These are phyloP conservation scores for Percina caprodes DNA, from an alignment of 2,113 vertebrate genomes.

Conservation along the genomic window DNA sequence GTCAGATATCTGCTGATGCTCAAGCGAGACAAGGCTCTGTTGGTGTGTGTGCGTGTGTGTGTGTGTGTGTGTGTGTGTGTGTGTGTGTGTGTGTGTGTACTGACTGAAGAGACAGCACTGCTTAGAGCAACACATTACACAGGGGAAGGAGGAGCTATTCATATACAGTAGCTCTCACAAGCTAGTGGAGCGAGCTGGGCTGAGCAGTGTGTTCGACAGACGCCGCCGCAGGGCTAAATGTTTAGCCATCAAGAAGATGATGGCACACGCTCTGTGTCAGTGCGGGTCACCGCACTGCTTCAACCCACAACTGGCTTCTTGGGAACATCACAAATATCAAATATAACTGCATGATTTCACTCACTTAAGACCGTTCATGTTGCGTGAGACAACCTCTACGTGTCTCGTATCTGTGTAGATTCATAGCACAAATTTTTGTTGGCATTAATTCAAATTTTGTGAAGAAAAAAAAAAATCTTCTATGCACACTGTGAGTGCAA, in stretches of 20 bases:
- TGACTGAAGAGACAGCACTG: slow-evolving; percentile 25
- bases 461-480: neutral
- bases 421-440: neutral
- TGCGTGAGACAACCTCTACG: neutral
- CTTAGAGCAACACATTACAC: slow-evolving; percentile 43
- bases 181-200: slow-evolving; percentile 27
- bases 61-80: no score
- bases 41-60: slow-evolving; percentile 5
- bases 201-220: slow-evolving; percentile 34
- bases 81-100: slow-evolving; percentile 21
- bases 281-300: slow-evolving; percentile 25
- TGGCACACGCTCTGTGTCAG: slow-evolving; percentile 47
- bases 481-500: neutral
- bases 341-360: neutral
- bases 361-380: neutral
- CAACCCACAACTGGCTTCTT: neutral
- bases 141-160: slow-evolving; percentile 48
- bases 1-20: slow-evolving; percentile 45
- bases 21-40: slow-evolving; percentile 16
- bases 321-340: neutral
- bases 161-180: slow-evolving; percentile 9
- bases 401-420: neutral
- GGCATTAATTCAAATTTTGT: neutral
- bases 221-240: slow-evolving; percentile 33
- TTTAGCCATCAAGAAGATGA: slow-evolving; percentile 57